A percentile compares a stretch with the other conserved stretches of the same genome.
Conservation (phyloP, 2,797 vertebrate species). For the Gila robusta region DNA sequence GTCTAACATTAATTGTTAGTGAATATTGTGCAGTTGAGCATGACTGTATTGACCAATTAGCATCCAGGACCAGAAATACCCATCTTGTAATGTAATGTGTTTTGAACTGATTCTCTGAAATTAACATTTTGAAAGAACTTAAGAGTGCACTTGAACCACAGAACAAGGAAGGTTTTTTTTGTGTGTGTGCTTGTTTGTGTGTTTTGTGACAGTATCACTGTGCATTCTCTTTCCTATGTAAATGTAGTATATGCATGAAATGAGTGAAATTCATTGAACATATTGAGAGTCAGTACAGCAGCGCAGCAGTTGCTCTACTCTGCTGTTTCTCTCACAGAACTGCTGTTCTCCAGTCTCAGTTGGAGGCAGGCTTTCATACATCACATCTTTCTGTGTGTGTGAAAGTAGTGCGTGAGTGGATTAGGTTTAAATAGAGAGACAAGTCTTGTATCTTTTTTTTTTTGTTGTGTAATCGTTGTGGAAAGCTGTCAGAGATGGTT, state of each 20-base stretch:
- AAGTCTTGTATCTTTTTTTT: constrained; percentile 33
- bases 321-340: neutral
- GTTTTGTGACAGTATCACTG: constrained; percentile 6
- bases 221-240: constrained; percentile 38
- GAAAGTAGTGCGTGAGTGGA: constrained; percentile 16
- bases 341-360: constrained; percentile 16
- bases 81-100: neutral
- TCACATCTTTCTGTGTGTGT: neutral
- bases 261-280: constrained; percentile 17
- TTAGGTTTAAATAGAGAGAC: constrained; percentile 44
- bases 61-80: neutral
- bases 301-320: constrained; percentile 16
- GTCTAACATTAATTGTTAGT: neutral
- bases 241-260: constrained; percentile 32
- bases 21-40: neutral
- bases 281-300: constrained; percentile 6
- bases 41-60: neutral
- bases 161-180: neutral
- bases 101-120: neutral
- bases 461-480: constrained; percentile 42
- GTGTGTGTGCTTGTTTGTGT: neutral
- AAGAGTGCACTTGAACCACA: neutral
- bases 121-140: neutral
- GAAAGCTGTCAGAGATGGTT: constrained; percentile 45
- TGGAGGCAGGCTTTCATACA: constrained; percentile 28